Percentiles rank a stretch among this genome's conserved stretches.
Evolutionary conservation across 2,888 invertebrate genomes (phyloP).

Genomic region (Muscina levida): DNA sequence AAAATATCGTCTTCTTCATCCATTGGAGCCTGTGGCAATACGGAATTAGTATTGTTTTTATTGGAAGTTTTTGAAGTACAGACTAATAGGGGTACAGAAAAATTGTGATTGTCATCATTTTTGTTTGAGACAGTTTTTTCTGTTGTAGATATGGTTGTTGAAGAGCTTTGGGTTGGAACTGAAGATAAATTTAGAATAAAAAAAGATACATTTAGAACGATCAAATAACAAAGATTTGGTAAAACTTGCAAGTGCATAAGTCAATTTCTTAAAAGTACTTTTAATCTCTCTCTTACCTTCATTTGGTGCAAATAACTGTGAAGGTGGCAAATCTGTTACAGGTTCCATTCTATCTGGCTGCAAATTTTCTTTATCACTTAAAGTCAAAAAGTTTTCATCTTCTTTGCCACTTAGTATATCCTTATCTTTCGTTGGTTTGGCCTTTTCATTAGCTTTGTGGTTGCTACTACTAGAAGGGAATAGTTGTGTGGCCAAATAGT

Average conservation of each 20-base stretch:
- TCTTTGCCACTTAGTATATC: constrained; percentile 33
- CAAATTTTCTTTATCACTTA: constrained; percentile 68
- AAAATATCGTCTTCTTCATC: constrained; percentile 54
- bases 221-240: too few species aligned
- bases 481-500: constrained; percentile 56
- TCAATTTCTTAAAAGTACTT: too few species aligned
- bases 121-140: not conserved
- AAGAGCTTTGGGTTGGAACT: constrained; percentile 8
- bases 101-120: not conserved
- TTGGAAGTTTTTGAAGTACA: not conserved
- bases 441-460: not conserved
- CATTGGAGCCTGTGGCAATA: not conserved
- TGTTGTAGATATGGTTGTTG: constrained; percentile 12
- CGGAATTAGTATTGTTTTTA: constrained; percentile 1
- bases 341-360: constrained; percentile 38
- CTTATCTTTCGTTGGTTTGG: constrained; percentile 39
- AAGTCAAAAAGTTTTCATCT: constrained; percentile 50
- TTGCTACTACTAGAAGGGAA: constrained; percentile 13
- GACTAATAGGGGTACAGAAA: not conserved
- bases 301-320: constrained; percentile 54
- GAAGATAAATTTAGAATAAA: too few species aligned
- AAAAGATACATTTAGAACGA: too few species aligned
- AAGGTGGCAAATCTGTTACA: constrained; percentile 44
- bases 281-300: constrained; percentile 55
- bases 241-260: too few species aligned